A percentile compares a stretch with the other conserved stretches of the same genome.
These are phyloP conservation scores for Nowickia ferox DNA, from an alignment of 2,888 invertebrate species.

Conservation along the genomic window DNA sequence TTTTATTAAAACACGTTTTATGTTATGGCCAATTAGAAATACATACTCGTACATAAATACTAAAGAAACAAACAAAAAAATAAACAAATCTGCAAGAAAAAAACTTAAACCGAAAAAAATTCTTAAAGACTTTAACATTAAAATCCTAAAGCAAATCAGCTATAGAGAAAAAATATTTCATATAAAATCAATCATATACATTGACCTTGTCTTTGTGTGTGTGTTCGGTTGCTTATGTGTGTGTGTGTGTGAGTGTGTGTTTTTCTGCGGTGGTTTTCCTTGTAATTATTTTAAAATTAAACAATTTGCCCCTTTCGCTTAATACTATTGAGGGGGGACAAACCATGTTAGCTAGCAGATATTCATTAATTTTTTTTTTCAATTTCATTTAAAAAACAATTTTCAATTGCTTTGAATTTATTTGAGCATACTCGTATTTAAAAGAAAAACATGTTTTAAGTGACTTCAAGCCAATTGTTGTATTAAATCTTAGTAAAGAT, in stretches of 20 bases:
- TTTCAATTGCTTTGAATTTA: constrained; percentile 6
- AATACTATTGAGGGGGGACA: background rate
- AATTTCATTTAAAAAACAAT: background rate
- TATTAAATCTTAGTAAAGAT: background rate
- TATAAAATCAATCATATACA: constrained; percentile 23
- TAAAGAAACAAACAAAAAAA: constrained; percentile 9
- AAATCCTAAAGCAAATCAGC: constrained; percentile 20
- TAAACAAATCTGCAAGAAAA: background rate
- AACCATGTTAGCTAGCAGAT: background rate
- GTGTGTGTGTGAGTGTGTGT: constrained; percentile 1
- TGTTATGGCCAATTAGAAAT: constrained; percentile 42
- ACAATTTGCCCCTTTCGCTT: constrained; percentile 6
- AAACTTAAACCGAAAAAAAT: background rate
- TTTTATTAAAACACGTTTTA: constrained; percentile 53
- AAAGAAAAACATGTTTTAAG: background rate
- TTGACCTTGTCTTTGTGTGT: constrained; percentile 49
- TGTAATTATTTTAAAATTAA: constrained; percentile 79
- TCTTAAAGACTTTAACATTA: constrained; percentile 7
- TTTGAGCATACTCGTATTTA: background rate
- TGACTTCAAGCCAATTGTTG: background rate
- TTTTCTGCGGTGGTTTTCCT: constrained; percentile 80
- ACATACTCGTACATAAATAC: background rate
- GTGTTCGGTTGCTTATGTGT: background rate
- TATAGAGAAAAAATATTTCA: constrained; percentile 28
- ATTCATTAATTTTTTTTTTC: background rate